Conservation (phyloP, 2,113 vertebrate species). For the Bostrychus sinensis region DNA sequence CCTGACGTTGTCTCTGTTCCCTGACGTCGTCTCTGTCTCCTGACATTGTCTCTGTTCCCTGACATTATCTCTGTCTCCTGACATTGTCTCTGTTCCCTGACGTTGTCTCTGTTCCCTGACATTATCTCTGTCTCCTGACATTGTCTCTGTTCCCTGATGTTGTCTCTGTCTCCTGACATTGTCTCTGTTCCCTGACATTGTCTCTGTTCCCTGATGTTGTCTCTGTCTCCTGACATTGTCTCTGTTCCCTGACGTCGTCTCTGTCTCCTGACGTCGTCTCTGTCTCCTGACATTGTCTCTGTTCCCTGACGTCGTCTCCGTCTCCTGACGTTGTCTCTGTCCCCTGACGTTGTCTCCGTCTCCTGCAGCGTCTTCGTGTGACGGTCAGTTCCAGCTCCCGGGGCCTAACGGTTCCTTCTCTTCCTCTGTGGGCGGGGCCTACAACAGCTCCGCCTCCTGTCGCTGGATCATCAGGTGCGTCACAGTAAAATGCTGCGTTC, state of each 20-base stretch:
- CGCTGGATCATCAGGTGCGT: conserved; percentile 78
- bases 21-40: background rate
- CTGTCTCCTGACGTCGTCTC: background rate
- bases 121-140: background rate
- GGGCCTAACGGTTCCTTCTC: conserved; percentile 64
- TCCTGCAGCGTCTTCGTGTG: conserved; percentile 71
- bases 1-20: background rate
- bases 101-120: background rate
- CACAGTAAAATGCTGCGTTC: no score
- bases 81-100: no score
- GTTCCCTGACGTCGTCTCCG: no score
- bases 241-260: no score
- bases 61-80: background rate
- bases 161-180: background rate
- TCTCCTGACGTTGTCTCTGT: background rate
- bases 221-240: background rate
- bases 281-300: no score
- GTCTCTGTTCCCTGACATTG: no score
- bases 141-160: no score
- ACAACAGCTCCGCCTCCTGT: conserved; percentile 57
- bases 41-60: no score
- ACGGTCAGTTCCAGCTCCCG: conserved; percentile 73
- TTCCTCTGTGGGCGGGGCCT: conserved; percentile 48
- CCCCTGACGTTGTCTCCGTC: no score
- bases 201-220: background rate